Conservation (phyloP, 2,797 vertebrate genomes). For the Myotis myotis region DNA sequence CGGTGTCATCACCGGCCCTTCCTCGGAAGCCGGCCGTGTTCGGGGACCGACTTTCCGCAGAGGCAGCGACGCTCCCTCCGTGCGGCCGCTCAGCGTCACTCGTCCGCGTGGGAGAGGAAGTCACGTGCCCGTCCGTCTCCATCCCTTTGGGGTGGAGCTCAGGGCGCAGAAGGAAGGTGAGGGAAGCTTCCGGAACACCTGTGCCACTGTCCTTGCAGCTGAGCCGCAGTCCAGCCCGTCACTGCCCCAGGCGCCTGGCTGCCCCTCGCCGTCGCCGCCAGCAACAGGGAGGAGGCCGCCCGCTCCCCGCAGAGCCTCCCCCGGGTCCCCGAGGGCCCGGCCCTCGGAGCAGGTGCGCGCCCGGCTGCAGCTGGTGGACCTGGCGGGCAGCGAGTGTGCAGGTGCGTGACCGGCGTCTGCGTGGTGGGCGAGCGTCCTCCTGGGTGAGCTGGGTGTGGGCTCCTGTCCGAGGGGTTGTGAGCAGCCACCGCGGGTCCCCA, state of each 20-base stretch:
- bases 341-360: conserved; percentile 76
- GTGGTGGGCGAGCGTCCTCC: rapidly evolving
- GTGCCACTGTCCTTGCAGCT: background rate
- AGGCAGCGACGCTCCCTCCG: too few relatives aligned
- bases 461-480: rapidly evolving
- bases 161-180: rapidly evolving
- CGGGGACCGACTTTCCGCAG: too few relatives aligned
- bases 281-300: background rate
- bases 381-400: conserved; percentile 91
- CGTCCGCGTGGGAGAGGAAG: too few relatives aligned
- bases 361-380: conserved; percentile 91
- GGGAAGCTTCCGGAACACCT: background rate
- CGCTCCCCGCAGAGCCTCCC: conserved; percentile 22
- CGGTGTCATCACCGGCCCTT: too few relatives aligned
- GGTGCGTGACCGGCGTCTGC: conserved; percentile 80
- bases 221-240: conserved; percentile 18
- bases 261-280: background rate
- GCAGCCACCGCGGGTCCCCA: background rate
- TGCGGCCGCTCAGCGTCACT: too few relatives aligned
- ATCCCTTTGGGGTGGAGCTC: background rate
- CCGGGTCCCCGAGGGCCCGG: background rate
- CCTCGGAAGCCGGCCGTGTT: too few relatives aligned
- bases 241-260: conserved; percentile 46
- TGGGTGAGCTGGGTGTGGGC: background rate
- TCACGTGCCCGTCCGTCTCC: too few relatives aligned